Evolutionary conservation across 2,113 vertebrate species (phyloP).

Genomic region (Platysternon megacephalum): DNA sequence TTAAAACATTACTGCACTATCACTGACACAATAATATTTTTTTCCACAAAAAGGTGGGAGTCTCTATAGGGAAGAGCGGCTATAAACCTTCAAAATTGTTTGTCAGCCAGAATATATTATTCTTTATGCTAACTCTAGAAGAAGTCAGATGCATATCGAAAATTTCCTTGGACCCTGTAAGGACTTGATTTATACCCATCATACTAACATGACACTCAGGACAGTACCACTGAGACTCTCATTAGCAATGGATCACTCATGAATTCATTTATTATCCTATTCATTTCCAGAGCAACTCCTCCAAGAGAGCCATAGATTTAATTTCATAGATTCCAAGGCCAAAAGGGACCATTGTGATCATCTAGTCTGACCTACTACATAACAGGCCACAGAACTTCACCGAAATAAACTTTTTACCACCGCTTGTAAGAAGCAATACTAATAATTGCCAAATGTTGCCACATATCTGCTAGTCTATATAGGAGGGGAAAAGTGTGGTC

Average conservation of each 20-base stretch:
- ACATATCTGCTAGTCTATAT: background rate
- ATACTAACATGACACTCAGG: background rate
- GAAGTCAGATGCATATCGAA: conserved; percentile 5
- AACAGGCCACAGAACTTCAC: background rate
- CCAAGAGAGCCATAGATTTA: background rate
- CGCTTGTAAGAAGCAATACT: background rate
- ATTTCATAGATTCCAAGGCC: conserved; percentile 7
- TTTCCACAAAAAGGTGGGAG: background rate
- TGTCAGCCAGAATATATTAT: background rate
- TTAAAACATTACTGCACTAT: conserved; percentile 18
- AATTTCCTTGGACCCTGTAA: background rate
- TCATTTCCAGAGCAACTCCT: conserved; percentile 17
- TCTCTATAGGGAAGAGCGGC: background rate
- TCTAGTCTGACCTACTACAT: background rate
- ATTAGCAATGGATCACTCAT: background rate
- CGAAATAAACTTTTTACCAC: background rate
- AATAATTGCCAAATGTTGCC: background rate
- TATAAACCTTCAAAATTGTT: background rate
- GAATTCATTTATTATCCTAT: conserved; percentile 10
- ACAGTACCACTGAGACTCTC: conserved; percentile 13
- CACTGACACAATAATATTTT: background rate
- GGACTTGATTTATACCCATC: background rate
- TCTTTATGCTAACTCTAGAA: background rate
- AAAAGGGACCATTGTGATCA: background rate
- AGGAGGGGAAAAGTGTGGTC: background rate